These are phyloP conservation scores for Linnaemya tessellans DNA, from an alignment of 2,888 invertebrate species.

Conservation along the genomic window DNA sequence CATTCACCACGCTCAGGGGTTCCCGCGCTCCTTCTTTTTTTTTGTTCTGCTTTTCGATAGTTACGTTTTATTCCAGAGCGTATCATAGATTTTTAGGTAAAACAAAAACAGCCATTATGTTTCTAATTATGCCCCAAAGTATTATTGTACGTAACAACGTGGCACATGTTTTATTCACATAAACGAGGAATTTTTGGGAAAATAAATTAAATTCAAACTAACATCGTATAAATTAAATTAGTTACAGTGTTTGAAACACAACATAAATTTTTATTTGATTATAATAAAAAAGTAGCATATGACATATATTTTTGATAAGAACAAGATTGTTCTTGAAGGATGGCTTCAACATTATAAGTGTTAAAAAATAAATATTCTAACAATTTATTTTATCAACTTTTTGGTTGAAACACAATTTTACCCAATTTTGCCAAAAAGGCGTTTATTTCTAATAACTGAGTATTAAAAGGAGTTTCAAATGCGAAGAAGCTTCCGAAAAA, in stretches of 20 bases:
- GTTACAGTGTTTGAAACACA: background rate
- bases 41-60: background rate
- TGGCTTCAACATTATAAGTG: too few species aligned
- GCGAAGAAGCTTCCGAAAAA: too few species aligned
- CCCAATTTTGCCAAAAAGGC: too few species aligned
- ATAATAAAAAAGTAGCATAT: too few species aligned
- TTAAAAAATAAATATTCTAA: too few species aligned
- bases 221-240: background rate
- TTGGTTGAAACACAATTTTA: too few species aligned
- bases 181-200: background rate
- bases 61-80: background rate
- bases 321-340: too few species aligned
- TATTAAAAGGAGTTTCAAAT: too few species aligned
- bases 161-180: background rate
- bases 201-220: background rate
- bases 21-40: background rate
- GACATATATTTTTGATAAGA: too few species aligned
- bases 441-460: too few species aligned
- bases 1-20: background rate
- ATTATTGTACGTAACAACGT: constrained; percentile 8
- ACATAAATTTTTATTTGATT: background rate
- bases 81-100: background rate
- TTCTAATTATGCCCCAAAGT: constrained; percentile 39
- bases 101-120: constrained; percentile 28
- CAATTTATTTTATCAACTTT: too few species aligned